These are phyloP conservation scores for Falco concolor DNA, from an alignment of 2,797 vertebrate species.

Conservation along the genomic window DNA sequence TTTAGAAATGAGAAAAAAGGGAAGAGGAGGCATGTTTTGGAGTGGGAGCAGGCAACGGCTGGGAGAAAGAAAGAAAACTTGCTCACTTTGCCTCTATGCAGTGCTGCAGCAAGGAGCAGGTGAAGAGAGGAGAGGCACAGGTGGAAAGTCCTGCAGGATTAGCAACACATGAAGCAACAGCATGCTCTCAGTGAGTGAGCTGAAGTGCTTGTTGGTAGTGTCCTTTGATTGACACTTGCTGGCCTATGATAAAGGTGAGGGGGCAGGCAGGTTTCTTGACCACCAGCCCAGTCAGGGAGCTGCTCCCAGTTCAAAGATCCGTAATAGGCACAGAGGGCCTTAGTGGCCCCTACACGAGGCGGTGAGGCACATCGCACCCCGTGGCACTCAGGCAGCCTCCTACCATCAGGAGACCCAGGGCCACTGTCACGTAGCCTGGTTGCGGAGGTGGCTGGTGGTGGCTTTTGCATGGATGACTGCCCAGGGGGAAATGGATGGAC, in stretches of 20 bases:
- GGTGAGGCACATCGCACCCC: neutral
- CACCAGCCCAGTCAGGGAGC: neutral
- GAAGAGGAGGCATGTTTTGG: neutral
- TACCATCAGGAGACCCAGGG: neutral
- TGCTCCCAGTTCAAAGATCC: neutral
- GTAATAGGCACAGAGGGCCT: neutral
- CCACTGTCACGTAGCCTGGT: neutral
- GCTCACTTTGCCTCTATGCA: neutral
- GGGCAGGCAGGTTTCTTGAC: neutral
- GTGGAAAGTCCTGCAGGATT: neutral
- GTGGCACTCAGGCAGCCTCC: neutral
- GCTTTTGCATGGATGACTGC: neutral
- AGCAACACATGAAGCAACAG: neutral
- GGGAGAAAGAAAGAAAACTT: neutral
- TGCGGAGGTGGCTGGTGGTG: neutral
- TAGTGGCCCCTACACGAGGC: neutral
- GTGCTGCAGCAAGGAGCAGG: neutral
- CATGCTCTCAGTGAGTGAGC: neutral
- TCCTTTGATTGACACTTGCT: neutral
- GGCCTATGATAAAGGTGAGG: neutral
- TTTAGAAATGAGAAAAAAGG: neutral
- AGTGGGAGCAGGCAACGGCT: neutral
- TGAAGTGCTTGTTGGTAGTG: neutral
- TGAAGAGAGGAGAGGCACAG: neutral
- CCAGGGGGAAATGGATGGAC: neutral